Base-by-base conservation (phyloP, 2,113 vertebrate genomes). In the Halcyon senegalensis region DNA sequence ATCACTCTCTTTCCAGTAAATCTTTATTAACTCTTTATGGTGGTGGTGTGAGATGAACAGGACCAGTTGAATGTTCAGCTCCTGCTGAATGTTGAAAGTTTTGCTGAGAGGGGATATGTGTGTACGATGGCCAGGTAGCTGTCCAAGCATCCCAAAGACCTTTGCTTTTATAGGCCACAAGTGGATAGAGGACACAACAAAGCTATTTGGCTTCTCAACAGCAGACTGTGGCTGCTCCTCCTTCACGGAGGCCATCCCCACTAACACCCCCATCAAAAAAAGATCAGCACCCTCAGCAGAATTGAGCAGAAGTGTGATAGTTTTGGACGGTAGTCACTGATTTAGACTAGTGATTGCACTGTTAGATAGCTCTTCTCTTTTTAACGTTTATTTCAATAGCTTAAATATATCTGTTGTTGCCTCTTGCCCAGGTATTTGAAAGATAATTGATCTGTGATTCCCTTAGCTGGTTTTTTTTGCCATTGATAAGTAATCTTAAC, bases 261-360 rank as follows among this genome's bases (percentile, higher is more conserved):
- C 35, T 10, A 31, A 37, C 18, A 43, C 19, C 11, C 21, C 53
- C 5, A 3, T 56, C 10, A 23, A 43, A 70, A 84, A 30, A 46
- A 56, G 25, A 3, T 6, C 0, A 1, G 9, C 17, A 14, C 5
- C 2, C 25, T 23, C 43, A 20, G 27, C 44, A 67, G 16, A 48
- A 23, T 31, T 58, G 16, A 84, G 48, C 11, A 59, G 5, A 79
- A 75, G 7, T 30, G 28, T 31, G 48, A 7, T 58, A 19, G 51
- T 55, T 51, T n/a, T 28, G 2, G 27, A 30, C 30, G 31, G 10
- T 14, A 23, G 30, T 41, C 33, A 63, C 18, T 48, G 21, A n/a
- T 33, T 5, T 16, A 41, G 17, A 35, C 12, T 35, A 13, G n/a
- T 23, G 30, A 48, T 46, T 72, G 18, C 21, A 30, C 21, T 41